These are phyloP conservation scores for Enteromius unitaeniatus DNA, from an alignment of 2,797 vertebrate species.

Conservation along the genomic window DNA sequence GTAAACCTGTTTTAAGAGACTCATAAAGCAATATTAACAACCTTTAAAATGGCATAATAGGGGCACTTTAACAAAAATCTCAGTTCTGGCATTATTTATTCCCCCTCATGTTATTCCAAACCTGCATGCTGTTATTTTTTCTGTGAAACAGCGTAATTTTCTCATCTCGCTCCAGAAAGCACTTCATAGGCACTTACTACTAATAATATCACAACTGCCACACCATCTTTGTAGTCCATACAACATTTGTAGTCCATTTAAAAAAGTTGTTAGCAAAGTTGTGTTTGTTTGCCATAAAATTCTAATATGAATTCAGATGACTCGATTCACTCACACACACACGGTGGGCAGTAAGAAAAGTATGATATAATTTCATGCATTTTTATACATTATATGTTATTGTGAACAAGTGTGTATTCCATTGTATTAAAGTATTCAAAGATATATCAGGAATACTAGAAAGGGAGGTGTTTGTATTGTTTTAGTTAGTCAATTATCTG, in stretches of 20 bases:
- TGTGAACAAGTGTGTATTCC: not conserved
- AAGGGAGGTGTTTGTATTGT: slow-evolving; percentile 46
- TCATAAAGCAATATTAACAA: no score
- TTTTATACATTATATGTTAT: not conserved
- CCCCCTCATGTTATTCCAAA: not conserved
- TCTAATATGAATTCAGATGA: not conserved
- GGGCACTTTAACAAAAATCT: slow-evolving; percentile 16
- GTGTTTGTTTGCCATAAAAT: not conserved
- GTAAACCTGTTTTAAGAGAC: no score
- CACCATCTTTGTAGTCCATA: not conserved
- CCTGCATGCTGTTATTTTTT: not conserved
- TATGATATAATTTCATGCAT: not conserved
- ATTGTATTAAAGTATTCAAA: slow-evolving; percentile 54
- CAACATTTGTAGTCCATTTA: slow-evolving; percentile 9
- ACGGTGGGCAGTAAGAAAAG: not conserved
- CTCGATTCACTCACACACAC: not conserved
- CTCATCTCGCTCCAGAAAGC: not conserved
- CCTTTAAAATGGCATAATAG: no score
- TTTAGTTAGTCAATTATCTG: not conserved
- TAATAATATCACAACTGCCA: not conserved
- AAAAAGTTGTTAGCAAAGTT: not conserved
- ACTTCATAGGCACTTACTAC: not conserved
- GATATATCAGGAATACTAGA: slow-evolving; percentile 66
- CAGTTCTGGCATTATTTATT: not conserved
- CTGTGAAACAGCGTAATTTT: not conserved